phyloP scores from a whole-genome alignment of 2,113 vertebrate genomes.

The Triplophysa dalaica region DNA sequence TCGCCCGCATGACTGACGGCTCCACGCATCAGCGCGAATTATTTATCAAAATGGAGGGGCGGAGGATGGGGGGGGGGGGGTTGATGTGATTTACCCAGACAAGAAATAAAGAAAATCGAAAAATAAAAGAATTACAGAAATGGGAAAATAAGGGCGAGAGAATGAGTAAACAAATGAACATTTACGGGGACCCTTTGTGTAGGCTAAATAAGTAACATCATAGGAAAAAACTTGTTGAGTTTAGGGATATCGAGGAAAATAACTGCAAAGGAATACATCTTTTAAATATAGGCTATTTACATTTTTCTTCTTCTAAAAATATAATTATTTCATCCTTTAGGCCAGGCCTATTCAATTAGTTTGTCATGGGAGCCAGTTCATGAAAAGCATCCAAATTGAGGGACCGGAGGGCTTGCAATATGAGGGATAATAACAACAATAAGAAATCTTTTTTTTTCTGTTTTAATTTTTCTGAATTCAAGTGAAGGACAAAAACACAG shows the following conservation, averaged over 20 bases:
- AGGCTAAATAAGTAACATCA: background rate
- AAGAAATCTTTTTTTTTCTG: too few species aligned
- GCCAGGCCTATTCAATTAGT: too few species aligned
- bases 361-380: too few species aligned
- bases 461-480: too few species aligned
- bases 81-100: conserved; percentile 77
- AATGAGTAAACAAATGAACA: conserved; percentile 46
- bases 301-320: too few species aligned
- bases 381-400: too few species aligned
- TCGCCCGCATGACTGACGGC: conserved; percentile 76
- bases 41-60: conserved; percentile 69
- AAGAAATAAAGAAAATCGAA: conserved; percentile 59
- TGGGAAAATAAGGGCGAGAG: conserved; percentile 76
- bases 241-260: background rate
- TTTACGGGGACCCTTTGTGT: conserved; percentile 25
- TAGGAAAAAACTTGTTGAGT: conserved; percentile 36
- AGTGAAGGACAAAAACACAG: too few species aligned
- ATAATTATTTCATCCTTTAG: too few species aligned
- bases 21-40: conserved; percentile 63
- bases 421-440: too few species aligned
- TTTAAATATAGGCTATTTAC: too few species aligned
- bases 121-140: conserved; percentile 82
- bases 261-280: background rate
- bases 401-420: too few species aligned
- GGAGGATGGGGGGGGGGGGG: conserved; percentile 60